A percentile compares a stretch with the other conserved stretches of the same genome.
These are phyloP conservation scores for Eulemur coronatus DNA, from an alignment of 2,797 vertebrate species.

Conservation along the genomic window DNA sequence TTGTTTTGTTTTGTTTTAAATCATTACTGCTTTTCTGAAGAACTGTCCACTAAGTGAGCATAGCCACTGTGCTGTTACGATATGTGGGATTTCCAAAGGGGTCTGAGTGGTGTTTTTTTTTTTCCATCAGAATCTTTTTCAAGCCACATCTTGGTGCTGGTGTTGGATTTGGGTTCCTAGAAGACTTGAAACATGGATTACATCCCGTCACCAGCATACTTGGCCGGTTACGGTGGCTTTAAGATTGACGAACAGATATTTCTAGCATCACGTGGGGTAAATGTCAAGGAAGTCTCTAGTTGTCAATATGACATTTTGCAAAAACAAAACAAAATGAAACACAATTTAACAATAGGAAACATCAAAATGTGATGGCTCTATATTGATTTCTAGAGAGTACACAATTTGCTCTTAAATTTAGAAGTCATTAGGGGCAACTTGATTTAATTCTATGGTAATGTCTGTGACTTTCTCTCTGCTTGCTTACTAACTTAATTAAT, in stretches of 20 bases:
- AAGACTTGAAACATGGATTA: not conserved
- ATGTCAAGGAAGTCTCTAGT: conserved; percentile 39
- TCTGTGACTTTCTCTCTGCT: conserved; percentile 6
- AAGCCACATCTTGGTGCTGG: not conserved
- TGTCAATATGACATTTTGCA: conserved; percentile 58
- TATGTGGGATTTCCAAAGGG: not conserved
- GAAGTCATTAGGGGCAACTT: conserved; percentile 12
- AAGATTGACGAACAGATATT: not conserved
- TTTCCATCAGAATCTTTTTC: not conserved
- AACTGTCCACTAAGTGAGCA: not conserved
- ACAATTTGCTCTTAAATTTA: not conserved
- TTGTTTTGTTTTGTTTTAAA: conserved; percentile 17
- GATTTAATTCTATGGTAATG: not conserved
- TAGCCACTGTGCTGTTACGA: not conserved
- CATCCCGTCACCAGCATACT: not conserved
- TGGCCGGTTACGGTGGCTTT: not conserved
- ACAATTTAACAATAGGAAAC: conserved; percentile 57
- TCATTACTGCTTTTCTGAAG: not conserved
- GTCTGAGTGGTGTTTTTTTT: not conserved
- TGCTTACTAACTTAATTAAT: conserved; percentile 43
- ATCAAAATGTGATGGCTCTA: conserved; percentile 57
- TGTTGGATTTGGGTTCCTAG: not conserved
- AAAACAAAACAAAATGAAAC: conserved; percentile 61
- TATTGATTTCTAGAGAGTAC: conserved; percentile 60
- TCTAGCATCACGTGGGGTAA: not conserved